These are phyloP conservation scores for Chorisops tibialis DNA, from an alignment of 2,888 invertebrate genomes.

Conservation along the genomic window DNA sequence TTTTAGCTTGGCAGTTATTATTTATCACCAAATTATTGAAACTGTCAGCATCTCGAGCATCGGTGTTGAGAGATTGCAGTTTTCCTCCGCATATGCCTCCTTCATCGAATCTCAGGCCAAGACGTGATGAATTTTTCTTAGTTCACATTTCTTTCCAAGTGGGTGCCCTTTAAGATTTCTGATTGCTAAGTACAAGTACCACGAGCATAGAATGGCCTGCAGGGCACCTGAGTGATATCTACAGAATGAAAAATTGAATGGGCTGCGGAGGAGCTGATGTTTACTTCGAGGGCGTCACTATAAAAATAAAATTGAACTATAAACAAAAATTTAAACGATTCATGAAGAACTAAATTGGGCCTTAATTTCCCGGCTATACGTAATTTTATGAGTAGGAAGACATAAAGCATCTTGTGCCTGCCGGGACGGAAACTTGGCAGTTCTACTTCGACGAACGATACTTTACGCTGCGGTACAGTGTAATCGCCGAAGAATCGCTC, in stretches of 20 bases:
- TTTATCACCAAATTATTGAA: conserved; percentile 32
- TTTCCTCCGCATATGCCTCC: not conserved
- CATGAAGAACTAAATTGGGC: conserved; percentile 29
- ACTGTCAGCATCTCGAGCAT: conserved; percentile 32
- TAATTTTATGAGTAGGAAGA: conserved; percentile 19
- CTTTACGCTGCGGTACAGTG: conserved; percentile 2
- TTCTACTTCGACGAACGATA: conserved; percentile 13
- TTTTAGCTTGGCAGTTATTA: conserved; percentile 24
- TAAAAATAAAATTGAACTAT: conserved; percentile 29
- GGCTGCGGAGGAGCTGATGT: conserved; percentile 13
- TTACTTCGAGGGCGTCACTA: conserved; percentile 28
- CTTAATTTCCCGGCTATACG: conserved; percentile 26
- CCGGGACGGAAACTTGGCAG: conserved; percentile 8
- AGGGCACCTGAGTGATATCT: conserved; percentile 23
- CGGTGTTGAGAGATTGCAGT: conserved; percentile 24
- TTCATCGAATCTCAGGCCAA: not conserved
- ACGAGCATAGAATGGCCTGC: not conserved
- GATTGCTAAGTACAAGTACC: not conserved
- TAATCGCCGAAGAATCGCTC: conserved; percentile 7
- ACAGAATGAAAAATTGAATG: not conserved
- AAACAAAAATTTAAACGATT: conserved; percentile 31
- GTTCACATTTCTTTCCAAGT: conserved; percentile 1
- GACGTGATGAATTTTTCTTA: not conserved
- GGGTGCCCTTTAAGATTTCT: not conserved
- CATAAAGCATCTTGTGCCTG: not conserved